Percentiles rank a stretch among this genome's conserved stretches.
These are phyloP conservation scores for Girardinus metallicus DNA, from an alignment of 2,797 vertebrate species.

Conservation along the genomic window DNA sequence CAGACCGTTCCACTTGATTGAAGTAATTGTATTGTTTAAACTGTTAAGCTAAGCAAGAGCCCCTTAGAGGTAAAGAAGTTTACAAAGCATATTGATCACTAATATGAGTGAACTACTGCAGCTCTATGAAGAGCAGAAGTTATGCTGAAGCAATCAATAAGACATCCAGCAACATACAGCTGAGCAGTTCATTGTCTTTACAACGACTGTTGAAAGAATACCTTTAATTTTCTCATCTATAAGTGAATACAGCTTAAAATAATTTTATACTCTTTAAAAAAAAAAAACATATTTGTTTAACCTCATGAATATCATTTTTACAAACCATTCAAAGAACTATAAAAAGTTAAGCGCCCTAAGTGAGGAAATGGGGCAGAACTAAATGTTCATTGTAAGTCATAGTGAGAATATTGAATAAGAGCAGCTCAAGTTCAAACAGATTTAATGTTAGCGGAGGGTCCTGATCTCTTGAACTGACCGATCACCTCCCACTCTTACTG, in stretches of 20 bases:
- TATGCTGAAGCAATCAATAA: neutral
- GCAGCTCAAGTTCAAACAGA: neutral
- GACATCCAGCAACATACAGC: neutral
- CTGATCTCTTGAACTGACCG: neutral
- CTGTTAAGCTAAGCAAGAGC: conserved; percentile 31
- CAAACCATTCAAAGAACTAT: neutral
- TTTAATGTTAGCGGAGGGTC: neutral
- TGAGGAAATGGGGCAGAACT: neutral
- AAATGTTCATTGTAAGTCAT: neutral
- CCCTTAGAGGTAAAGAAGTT: conserved; percentile 21
- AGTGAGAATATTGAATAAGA: neutral
- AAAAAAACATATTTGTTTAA: neutral
- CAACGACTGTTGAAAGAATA: neutral
- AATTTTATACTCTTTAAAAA: neutral
- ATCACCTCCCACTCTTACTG: neutral
- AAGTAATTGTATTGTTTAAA: conserved; percentile 46
- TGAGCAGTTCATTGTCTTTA: neutral
- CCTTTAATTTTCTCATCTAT: neutral
- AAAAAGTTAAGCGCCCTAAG: neutral
- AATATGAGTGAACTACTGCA: conserved; percentile 6
- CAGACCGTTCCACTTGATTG: conserved; percentile 47
- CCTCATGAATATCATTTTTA: neutral
- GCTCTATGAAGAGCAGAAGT: neutral
- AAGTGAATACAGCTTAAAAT: neutral
- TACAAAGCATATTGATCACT: conserved; percentile 25